A percentile compares a stretch with the other conserved stretches of the same genome.
phyloP scores from a whole-genome alignment of 2,888 invertebrate genomes.

The Eumacrocentrus americanus region DNA sequence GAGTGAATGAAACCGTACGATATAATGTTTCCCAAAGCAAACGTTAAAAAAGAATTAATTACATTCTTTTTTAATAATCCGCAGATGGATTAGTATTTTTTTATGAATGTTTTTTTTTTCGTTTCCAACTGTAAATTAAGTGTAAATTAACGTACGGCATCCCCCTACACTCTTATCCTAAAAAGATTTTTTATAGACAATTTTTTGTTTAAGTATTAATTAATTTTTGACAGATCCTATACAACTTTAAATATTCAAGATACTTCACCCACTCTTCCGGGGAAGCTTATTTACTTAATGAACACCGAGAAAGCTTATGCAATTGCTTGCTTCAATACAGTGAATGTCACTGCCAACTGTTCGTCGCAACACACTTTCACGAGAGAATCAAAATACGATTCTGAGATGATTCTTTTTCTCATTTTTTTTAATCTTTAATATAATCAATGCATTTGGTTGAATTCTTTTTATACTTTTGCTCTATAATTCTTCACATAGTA shows the following conservation, averaged over 20 bases:
- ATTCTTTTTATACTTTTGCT: slow-evolving; percentile 29
- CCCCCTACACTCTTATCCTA: slow-evolving; percentile 24
- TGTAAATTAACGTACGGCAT: too few relatives aligned
- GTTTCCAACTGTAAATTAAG: too few relatives aligned
- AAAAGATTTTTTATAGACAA: slow-evolving; percentile 13
- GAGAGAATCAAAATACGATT: slow-evolving; percentile 25
- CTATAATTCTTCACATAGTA: slow-evolving; percentile 13
- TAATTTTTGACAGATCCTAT: slow-evolving; percentile 28
- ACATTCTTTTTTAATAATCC: too few relatives aligned
- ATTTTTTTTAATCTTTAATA: slow-evolving; percentile 9
- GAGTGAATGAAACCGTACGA: too few relatives aligned
- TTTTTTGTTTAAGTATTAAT: slow-evolving; percentile 12
- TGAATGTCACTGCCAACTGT: slow-evolving; percentile 20
- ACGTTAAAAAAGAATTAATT: too few relatives aligned
- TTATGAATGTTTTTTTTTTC: too few relatives aligned
- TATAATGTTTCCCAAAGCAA: too few relatives aligned
- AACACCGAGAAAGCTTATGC: slow-evolving; percentile 43
- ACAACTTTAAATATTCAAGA: slow-evolving; percentile 35
- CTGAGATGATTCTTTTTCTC: slow-evolving; percentile 7
- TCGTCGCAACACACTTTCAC: slow-evolving; percentile 18
- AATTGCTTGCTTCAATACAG: slow-evolving; percentile 35
- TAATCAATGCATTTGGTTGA: slow-evolving; percentile 16
- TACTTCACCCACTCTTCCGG: slow-evolving; percentile 15
- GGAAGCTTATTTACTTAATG: slow-evolving; percentile 34
- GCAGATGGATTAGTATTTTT: too few relatives aligned